Evolutionary conservation across 2,888 invertebrate species (phyloP).

Genomic region (Diplolepis rosae): DNA sequence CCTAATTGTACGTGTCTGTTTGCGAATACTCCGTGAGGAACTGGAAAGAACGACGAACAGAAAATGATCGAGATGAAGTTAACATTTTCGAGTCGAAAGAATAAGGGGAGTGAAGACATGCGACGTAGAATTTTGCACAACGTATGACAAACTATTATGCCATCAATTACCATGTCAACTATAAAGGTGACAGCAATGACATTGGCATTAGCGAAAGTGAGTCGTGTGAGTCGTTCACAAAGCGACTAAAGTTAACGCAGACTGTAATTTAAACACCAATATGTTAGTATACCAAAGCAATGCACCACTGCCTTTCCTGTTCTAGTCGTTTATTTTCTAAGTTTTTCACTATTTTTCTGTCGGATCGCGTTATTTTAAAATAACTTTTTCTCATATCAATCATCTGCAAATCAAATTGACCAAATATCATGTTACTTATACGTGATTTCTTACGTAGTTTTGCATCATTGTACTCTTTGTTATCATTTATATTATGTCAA

Average conservation of each 20-base stretch:
- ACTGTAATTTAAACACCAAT: slow-evolving; percentile 10
- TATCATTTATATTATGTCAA: not conserved
- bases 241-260: not conserved
- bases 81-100: slow-evolving; percentile 9
- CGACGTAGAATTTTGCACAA: slow-evolving; percentile 6
- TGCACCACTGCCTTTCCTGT: slow-evolving; percentile 68
- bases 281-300: slow-evolving; percentile 58
- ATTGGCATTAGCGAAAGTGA: not conserved
- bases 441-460: not conserved
- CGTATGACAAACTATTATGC: not conserved
- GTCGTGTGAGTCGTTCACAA: not conserved
- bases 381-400: not conserved
- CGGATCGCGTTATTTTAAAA: not conserved
- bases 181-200: not conserved
- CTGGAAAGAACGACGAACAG: slow-evolving; percentile 14
- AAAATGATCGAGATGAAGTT: slow-evolving; percentile 16
- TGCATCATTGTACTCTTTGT: not conserved
- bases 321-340: slow-evolving; percentile 26
- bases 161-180: not conserved
- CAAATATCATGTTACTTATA: not conserved
- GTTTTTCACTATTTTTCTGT: slow-evolving; percentile 33
- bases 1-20: slow-evolving; percentile 4
- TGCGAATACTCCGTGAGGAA: not conserved
- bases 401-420: not conserved
- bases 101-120: slow-evolving; percentile 25